Evolutionary conservation across 2,888 invertebrate genomes (phyloP).

Genomic region (Petrolisthes manimaculis): DNA sequence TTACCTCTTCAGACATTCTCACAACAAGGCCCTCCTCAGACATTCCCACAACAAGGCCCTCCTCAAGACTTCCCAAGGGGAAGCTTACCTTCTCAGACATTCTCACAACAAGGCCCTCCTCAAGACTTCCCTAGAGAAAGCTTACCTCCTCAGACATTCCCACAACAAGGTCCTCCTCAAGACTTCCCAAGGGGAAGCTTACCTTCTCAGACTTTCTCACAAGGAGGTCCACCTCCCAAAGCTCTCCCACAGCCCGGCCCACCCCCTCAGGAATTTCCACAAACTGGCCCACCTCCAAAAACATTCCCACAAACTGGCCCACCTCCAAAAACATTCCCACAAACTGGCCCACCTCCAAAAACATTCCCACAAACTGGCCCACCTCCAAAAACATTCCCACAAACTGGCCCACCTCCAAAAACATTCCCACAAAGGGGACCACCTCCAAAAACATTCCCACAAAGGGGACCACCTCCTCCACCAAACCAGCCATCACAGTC

Average conservation of each 20-base stretch:
- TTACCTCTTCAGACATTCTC: not conserved
- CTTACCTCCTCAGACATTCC: not conserved
- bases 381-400: not conserved
- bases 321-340: not conserved
- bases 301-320: not conserved
- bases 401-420: not conserved
- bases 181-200: not conserved
- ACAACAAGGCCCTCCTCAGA: not conserved
- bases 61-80: not conserved
- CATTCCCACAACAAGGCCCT: not conserved
- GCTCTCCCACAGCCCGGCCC: not conserved
- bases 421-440: not conserved
- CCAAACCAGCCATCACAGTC: slow-evolving; percentile 14
- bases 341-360: not conserved
- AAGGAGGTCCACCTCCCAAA: not conserved
- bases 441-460: slow-evolving; percentile 2
- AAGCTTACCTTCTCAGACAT: not conserved
- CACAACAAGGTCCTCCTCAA: not conserved
- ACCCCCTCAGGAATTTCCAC: not conserved
- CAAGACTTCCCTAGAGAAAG: slow-evolving; percentile 2
- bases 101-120: not conserved
- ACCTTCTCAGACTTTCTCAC: slow-evolving; percentile 16
- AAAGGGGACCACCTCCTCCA: not conserved
- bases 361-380: not conserved
- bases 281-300: not conserved